phyloP scores from a whole-genome alignment of 2,888 invertebrate species.

The Tenthredo notha region DNA sequence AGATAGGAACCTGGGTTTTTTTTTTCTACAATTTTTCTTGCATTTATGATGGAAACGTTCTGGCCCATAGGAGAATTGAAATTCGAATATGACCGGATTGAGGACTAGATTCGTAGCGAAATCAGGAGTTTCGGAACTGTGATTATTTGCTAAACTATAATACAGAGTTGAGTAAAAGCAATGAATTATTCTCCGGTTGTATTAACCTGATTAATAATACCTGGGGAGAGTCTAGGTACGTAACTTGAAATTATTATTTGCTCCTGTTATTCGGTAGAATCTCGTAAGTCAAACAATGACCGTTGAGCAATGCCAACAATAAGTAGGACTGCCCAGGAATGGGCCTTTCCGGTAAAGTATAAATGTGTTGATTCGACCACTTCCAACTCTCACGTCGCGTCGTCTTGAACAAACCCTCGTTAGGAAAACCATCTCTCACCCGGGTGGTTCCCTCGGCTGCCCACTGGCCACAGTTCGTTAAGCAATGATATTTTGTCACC shows the following conservation, averaged over 20 bases:
- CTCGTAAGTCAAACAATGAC: conserved; percentile 22
- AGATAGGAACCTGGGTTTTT: too few species aligned
- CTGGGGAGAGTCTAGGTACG: neutral
- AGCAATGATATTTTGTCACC: conserved; percentile 71
- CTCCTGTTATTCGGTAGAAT: neutral
- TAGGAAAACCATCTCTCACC: conserved; percentile 46
- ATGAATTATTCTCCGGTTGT: neutral
- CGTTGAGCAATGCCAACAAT: conserved; percentile 5
- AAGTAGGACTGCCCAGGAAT: neutral
- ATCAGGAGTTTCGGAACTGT: neutral
- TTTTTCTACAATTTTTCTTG: too few species aligned
- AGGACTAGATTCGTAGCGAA: too few species aligned
- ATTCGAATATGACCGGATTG: too few species aligned
- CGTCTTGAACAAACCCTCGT: conserved; percentile 50
- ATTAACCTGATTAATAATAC: conserved; percentile 7
- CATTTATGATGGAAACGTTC: too few species aligned
- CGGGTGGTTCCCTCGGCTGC: neutral
- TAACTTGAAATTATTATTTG: neutral
- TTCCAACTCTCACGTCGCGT: conserved; percentile 28
- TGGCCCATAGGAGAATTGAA: too few species aligned
- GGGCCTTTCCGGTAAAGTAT: neutral
- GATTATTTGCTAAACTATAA: neutral
- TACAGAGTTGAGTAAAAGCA: neutral
- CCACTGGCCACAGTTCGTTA: conserved; percentile 69
- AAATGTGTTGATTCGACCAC: conserved; percentile 39